A percentile compares a stretch with the other conserved stretches of the same genome.
These are phyloP conservation scores for Syritta pipiens DNA, from an alignment of 2,888 invertebrate species.

Conservation along the genomic window DNA sequence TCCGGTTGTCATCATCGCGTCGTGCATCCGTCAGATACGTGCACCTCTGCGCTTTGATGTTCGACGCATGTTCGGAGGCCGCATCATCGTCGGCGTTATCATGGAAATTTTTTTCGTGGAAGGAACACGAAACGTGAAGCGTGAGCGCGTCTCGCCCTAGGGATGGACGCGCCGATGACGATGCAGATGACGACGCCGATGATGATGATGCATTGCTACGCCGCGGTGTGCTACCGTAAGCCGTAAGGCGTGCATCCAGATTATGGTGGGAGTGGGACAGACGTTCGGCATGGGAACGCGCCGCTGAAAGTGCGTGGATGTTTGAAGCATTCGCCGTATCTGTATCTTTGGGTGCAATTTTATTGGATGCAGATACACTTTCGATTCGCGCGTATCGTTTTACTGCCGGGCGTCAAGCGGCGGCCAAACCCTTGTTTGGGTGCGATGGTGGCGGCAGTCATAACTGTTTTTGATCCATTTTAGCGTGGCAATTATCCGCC, in stretches of 20 bases:
- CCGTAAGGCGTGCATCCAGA: conserved; percentile 26
- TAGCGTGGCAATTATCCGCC: conserved; percentile 39
- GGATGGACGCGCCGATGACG: conserved; percentile 22
- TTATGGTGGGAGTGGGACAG: conserved; percentile 45
- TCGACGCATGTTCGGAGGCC: conserved; percentile 49
- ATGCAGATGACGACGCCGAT: conserved; percentile 21
- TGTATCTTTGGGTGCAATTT: no score
- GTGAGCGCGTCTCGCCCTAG: conserved; percentile 10
- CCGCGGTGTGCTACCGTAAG: conserved; percentile 54
- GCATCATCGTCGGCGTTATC: conserved; percentile 32
- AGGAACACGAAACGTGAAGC: neutral
- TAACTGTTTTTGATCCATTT: conserved; percentile 54
- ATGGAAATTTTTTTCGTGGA: conserved; percentile 41
- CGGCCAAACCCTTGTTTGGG: conserved; percentile 54
- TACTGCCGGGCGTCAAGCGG: conserved; percentile 8
- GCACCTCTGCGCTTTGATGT: conserved; percentile 30
- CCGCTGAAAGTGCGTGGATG: conserved; percentile 62
- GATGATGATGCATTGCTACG: conserved; percentile 43
- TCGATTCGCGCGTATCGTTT: conserved; percentile 6
- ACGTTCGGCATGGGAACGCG: conserved; percentile 45
- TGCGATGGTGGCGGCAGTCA: conserved; percentile 37
- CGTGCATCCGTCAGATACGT: neutral
- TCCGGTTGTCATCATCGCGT: neutral
- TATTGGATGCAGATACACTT: conserved; percentile 26
- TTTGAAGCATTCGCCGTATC: conserved; percentile 25